phyloP scores from a whole-genome alignment of 2,113 vertebrate species.

The Origma solitaria region DNA sequence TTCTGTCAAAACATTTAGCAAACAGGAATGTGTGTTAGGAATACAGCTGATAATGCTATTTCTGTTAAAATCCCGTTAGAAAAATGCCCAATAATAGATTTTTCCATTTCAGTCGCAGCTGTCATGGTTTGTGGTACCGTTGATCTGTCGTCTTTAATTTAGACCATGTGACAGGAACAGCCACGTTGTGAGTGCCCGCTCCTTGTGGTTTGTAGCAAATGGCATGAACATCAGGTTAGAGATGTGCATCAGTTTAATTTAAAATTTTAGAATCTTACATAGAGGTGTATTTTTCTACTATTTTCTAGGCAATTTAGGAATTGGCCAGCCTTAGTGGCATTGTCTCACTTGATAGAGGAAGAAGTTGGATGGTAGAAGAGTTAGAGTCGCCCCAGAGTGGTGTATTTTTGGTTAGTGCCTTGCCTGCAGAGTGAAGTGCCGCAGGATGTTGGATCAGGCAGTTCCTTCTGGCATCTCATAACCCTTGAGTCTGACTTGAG shows the following conservation, averaged over 20 bases:
- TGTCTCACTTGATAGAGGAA: not conserved
- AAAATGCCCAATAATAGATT: not conserved
- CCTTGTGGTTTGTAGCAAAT: not conserved
- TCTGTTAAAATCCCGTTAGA: not conserved
- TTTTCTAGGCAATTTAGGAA: not conserved
- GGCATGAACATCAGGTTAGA: not conserved
- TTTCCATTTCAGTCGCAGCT: not conserved
- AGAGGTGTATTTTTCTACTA: not conserved
- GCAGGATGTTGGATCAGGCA: fast-evolving
- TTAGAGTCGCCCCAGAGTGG: not conserved
- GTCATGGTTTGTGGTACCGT: not conserved
- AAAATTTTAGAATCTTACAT: not conserved
- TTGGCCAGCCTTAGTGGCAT: not conserved
- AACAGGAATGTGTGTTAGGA: not conserved
- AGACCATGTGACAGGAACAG: not conserved
- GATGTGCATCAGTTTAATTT: not conserved
- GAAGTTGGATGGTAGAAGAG: not conserved
- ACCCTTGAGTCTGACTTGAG: not conserved
- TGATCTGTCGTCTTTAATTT: not conserved
- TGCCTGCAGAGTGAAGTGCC: not conserved
- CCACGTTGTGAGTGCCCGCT: fast-evolving
- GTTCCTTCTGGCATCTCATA: not conserved
- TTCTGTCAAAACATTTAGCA: not conserved
- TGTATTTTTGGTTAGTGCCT: not conserved
- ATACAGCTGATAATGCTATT: not conserved